Percentiles rank a stretch among this genome's conserved stretches.
Evolutionary conservation across 2,797 vertebrate genomes (phyloP).

Genomic region (Galagoides demidoff): DNA sequence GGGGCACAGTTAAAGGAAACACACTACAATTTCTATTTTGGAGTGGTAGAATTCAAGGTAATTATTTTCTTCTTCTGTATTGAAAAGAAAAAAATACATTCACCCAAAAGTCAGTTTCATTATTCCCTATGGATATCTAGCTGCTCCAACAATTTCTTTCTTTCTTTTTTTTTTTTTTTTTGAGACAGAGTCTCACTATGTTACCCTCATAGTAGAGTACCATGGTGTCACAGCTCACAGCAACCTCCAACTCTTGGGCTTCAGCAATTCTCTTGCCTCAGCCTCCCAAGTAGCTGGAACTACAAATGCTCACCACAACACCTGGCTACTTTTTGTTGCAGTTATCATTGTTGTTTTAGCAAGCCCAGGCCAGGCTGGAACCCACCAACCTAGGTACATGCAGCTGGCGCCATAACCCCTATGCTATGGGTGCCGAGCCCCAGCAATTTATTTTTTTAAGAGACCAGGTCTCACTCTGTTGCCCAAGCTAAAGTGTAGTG

Average conservation of each 20-base stretch:
- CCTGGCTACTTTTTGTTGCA: no score
- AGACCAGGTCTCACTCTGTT: neutral
- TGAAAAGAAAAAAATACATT: conserved; percentile 29
- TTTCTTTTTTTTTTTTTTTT: neutral
- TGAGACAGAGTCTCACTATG: neutral
- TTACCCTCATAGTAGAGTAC: neutral
- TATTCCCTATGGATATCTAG: conserved; percentile 1
- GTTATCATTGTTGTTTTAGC: no score
- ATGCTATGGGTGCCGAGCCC: no score
- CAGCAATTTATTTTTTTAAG: neutral
- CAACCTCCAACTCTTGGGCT: no score
- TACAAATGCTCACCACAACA: no score
- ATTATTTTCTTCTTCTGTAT: conserved; percentile 18
- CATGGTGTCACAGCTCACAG: no score
- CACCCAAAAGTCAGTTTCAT: conserved; percentile 44
- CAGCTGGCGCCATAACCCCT: no score
- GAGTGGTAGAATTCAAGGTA: neutral
- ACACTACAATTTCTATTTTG: neutral
- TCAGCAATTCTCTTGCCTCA: no score
- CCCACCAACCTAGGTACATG: no score
- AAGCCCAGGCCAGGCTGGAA: no score
- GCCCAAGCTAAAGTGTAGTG: neutral
- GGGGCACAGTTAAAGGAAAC: neutral
- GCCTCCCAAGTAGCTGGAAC: no score
- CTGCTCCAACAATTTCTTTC: neutral